phyloP scores from a whole-genome alignment of 2,888 invertebrate genomes.

The Steinernema hermaphroditum region DNA sequence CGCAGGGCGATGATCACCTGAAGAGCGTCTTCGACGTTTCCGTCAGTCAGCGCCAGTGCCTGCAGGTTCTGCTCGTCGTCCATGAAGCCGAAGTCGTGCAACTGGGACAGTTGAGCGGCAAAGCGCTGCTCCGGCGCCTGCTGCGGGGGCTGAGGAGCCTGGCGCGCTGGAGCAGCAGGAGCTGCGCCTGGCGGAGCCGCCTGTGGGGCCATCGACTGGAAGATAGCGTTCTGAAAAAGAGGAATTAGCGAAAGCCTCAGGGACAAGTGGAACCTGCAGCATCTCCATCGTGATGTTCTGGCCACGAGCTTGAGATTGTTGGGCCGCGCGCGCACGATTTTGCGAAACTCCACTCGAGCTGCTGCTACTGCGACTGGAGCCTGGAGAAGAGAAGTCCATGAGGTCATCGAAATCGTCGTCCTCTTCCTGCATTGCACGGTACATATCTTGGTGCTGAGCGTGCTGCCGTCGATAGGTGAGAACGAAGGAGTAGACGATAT shows the following conservation, averaged over 20 bases:
- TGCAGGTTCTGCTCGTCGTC: slow-evolving; percentile 83
- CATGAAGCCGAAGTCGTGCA: slow-evolving; percentile 87
- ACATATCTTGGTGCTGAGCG: background rate
- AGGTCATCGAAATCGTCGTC: background rate
- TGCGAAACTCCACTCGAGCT: no score
- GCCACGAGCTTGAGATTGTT: no score
- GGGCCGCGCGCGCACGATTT: no score
- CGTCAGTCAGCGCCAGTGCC: slow-evolving; percentile 79
- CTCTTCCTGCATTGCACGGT: background rate
- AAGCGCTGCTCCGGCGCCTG: slow-evolving; percentile 40
- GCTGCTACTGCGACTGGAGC: background rate
- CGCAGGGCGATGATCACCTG: slow-evolving; percentile 80
- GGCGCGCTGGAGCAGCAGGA: background rate
- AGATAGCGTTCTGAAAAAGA: background rate
- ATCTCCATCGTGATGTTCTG: slow-evolving; percentile 13
- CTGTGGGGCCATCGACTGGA: background rate
- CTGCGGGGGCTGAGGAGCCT: slow-evolving; percentile 6
- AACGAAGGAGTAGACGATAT: background rate
- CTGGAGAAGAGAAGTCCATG: background rate
- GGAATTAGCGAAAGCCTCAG: no score
- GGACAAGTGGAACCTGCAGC: no score
- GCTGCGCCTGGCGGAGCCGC: background rate
- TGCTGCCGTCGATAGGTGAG: background rate
- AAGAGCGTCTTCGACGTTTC: slow-evolving; percentile 87
- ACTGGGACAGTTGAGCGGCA: slow-evolving; percentile 71